Percentiles rank a stretch among this genome's conserved stretches.
Conservation (phyloP, 2,113 vertebrate species). For the Rhabdomys dilectus region DNA sequence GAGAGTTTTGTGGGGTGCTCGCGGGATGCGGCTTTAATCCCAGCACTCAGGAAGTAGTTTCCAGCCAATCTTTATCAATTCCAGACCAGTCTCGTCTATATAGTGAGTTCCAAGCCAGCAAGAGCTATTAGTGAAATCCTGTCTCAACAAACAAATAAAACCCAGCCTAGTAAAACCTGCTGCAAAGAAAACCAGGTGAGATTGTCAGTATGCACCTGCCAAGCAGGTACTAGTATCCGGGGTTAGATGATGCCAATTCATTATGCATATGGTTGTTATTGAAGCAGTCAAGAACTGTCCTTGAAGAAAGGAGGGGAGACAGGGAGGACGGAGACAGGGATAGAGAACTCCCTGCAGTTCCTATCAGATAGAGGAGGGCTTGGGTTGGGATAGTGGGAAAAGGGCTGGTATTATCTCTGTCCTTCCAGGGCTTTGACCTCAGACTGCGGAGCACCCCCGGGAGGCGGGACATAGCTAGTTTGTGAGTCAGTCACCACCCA, state of each 20-base stretch:
- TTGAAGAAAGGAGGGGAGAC: background rate
- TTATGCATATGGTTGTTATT: background rate
- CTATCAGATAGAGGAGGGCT: background rate
- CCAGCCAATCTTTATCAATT: background rate
- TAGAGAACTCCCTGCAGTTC: background rate
- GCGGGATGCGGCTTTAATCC: background rate
- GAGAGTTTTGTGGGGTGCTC: background rate
- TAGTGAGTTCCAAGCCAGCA: background rate
- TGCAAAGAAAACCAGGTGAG: background rate
- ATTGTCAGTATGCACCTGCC: background rate
- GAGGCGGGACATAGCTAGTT: background rate
- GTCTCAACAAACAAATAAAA: background rate
- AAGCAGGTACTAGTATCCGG: background rate
- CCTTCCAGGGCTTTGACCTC: slow-evolving; percentile 17
- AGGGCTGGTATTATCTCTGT: background rate
- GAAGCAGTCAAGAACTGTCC: background rate
- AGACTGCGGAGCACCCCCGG: background rate
- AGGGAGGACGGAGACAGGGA: no score
- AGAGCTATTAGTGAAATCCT: background rate
- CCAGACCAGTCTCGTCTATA: background rate
- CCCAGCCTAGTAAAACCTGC: background rate
- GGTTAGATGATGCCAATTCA: background rate
- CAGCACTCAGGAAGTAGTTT: background rate
- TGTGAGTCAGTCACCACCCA: background rate
- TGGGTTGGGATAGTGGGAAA: background rate